Base-by-base conservation (phyloP, 1,140 invertebrate genomes). In the Nephotettix cincticeps region DNA sequence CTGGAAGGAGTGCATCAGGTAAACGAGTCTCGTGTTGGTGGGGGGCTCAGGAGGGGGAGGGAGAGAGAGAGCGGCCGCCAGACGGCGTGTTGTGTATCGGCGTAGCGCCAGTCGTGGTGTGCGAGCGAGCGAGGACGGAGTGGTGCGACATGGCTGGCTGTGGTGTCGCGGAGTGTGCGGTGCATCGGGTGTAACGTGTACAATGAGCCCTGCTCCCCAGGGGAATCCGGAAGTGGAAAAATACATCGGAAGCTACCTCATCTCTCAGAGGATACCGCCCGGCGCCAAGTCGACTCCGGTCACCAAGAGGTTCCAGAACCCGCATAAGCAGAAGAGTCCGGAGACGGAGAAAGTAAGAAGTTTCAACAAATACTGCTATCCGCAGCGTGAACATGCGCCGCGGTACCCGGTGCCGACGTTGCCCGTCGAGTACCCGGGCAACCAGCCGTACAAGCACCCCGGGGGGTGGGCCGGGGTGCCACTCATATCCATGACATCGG, bases 401-500 rank as follows among this genome's bases (percentile, higher is more conserved):
- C 23, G 64, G 47, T 61, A 30, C 56, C 23, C 54, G 32, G 30
- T 64, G 17, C 32, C 61, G 29, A 51, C 47, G 51, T 17, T 19
- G 30, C 68, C 71, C 13, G 56, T 23, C 71, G 68, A 23, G 78
- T 81, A 29, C 77, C 77, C 68, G 78, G 80, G 72, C 63, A 67
- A 67, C 36, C 9, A 13, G 14, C 61, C 29, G 3, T 65, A 65
- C 56, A 28, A 36, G 29, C 51, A 61, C 21, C 32, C 69, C 51
- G 30, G 70, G 63, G 80, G 86, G 61, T 91, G 89, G 86, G 84
- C 89, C 6, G 89, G 89, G 69, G 85, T 88, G 67, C 90, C 90
- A 9, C 83, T 91, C 27, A 88, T 91, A 74, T 90, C 89, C 23
- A 89, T 85, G 79, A 79, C 81, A 0, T 78, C 77, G 54, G 77